Evolutionary conservation across 1,140 invertebrate species (phyloP).

Genomic region (Meloidogyne floridensis): DNA sequence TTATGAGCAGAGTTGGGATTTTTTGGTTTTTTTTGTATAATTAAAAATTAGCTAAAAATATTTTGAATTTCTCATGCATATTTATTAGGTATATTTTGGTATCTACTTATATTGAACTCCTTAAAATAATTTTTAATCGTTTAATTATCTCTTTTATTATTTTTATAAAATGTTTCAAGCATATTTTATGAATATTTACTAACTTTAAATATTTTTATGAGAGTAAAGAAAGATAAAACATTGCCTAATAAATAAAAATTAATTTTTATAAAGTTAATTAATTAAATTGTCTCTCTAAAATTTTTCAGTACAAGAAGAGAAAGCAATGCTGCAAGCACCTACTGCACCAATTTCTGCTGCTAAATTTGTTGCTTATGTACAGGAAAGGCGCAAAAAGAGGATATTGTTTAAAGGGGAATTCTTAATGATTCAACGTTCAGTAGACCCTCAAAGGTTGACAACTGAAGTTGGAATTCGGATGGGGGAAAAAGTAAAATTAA

Average conservation of each 20-base stretch:
- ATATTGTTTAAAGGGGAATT: slow-evolving; percentile 66
- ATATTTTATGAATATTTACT: no score
- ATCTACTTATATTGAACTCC: no score
- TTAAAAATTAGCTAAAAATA: no score
- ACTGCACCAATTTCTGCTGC: slow-evolving; percentile 62
- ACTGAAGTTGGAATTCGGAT: slow-evolving; percentile 60
- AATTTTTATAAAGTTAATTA: background rate
- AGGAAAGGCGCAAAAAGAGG: slow-evolving; percentile 60
- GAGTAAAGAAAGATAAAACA: background rate
- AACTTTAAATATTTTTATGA: no score
- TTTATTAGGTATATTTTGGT: no score
- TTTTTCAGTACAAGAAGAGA: slow-evolving; percentile 66
- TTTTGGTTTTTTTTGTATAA: no score
- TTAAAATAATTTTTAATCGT: no score
- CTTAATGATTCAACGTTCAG: slow-evolving; percentile 60
- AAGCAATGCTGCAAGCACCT: slow-evolving; percentile 63
- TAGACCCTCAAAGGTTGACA: slow-evolving; percentile 57
- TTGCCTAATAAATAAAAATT: background rate
- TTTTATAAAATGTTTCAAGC: no score
- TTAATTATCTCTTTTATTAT: no score
- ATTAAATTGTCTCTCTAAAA: background rate
- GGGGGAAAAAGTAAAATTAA: slow-evolving; percentile 46
- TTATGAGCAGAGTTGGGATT: no score
- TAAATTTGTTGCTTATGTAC: slow-evolving; percentile 65
- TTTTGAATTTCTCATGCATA: no score